These are phyloP conservation scores for Cheilosia grossa DNA, from an alignment of 2,888 invertebrate species.

Conservation along the genomic window DNA sequence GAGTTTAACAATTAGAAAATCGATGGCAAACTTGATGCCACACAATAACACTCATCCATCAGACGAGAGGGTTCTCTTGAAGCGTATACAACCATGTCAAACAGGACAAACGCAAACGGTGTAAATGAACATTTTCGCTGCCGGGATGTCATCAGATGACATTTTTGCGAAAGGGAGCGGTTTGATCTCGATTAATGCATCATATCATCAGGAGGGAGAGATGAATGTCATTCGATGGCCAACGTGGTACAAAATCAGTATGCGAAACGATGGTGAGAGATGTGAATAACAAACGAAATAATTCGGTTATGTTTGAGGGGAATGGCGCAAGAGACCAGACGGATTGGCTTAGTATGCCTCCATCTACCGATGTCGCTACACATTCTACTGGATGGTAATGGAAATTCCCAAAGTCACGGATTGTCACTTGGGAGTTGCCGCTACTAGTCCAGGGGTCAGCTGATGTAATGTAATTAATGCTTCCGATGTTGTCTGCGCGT, in stretches of 20 bases:
- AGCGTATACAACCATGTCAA: conserved; percentile 35
- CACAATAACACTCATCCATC: conserved; percentile 64
- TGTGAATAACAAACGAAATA: conserved; percentile 49
- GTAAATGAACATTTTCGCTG: conserved; percentile 20
- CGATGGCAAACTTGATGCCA: conserved; percentile 52
- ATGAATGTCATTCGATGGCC: conserved; percentile 22
- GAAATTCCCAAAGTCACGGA: conserved; percentile 52
- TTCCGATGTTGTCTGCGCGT: conserved; percentile 3
- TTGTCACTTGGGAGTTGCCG: conserved; percentile 62
- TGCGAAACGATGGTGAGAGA: conserved; percentile 6
- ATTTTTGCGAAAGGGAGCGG: conserved; percentile 7
- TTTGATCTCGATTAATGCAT: conserved; percentile 24
- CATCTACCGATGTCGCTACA: too few species aligned
- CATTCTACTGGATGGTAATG: conserved; percentile 8
- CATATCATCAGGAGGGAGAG: conserved; percentile 31
- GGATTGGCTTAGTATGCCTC: neutral
- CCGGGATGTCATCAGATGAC: conserved; percentile 12
- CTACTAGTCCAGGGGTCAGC: conserved; percentile 28
- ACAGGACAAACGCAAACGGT: conserved; percentile 30
- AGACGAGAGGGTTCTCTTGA: conserved; percentile 28
- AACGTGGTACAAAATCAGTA: conserved; percentile 5
- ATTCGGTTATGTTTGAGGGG: conserved; percentile 30
- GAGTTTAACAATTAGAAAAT: conserved; percentile 57
- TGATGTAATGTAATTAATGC: conserved; percentile 66
- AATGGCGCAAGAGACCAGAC: neutral